phyloP scores from a whole-genome alignment of 2,888 invertebrate species.

The Sminthurides aquaticus region DNA sequence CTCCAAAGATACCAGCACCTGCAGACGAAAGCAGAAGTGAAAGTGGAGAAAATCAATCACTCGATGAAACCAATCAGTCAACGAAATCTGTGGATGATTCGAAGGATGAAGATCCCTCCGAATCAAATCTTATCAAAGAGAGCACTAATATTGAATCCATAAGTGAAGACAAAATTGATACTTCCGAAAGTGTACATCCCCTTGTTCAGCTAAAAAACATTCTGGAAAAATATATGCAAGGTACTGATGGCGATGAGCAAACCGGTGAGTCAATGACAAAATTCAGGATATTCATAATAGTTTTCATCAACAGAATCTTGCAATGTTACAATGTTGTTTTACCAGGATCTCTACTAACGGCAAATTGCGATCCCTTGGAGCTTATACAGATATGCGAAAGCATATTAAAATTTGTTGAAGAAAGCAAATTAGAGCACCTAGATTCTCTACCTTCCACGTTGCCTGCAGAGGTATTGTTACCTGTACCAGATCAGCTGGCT shows the following conservation, averaged over 20 bases:
- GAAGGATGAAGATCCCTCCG: background rate
- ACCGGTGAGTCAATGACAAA: too few species aligned
- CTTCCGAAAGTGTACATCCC: constrained; percentile 8
- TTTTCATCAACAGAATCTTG: too few species aligned
- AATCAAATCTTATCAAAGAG: background rate
- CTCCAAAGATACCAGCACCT: too few species aligned
- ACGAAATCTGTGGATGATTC: background rate
- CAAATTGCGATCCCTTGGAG: constrained; percentile 15
- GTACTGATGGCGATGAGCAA: constrained; percentile 18
- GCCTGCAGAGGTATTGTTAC: constrained; percentile 14
- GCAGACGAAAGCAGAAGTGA: too few species aligned
- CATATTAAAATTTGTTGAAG: constrained; percentile 11
- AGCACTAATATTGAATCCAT: background rate
- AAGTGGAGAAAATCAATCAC: too few species aligned
- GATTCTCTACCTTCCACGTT: background rate
- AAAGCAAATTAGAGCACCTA: background rate
- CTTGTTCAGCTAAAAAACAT: constrained; percentile 15
- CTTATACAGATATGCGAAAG: constrained; percentile 19
- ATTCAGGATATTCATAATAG: too few species aligned
- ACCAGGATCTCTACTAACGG: constrained; percentile 11
- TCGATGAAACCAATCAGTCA: too few species aligned
- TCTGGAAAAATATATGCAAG: constrained; percentile 21
- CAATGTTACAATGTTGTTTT: too few species aligned
- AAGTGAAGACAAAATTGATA: background rate
- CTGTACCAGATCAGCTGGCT: constrained; percentile 30